Evolutionary conservation across 2,113 vertebrate species (phyloP).

Genomic region (Pollachius pollachius): DNA sequence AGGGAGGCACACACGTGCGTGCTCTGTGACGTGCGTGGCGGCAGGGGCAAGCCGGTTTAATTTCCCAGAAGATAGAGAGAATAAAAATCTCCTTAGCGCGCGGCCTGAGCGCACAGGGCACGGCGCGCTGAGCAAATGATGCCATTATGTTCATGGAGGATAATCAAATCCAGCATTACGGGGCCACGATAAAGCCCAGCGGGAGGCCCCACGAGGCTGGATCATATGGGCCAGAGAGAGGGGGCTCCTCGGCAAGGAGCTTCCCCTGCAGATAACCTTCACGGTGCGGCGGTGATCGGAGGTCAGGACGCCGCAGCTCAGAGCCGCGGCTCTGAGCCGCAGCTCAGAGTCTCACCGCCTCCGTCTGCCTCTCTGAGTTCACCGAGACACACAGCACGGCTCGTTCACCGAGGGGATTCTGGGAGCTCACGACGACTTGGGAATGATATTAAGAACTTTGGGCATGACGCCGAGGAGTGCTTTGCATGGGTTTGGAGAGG

Average conservation of each 20-base stretch:
- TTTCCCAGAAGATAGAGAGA: conserved; percentile 63
- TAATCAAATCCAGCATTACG: conserved; percentile 59
- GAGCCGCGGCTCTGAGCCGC: no score
- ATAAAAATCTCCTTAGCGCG: conserved; percentile 61
- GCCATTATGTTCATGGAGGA: conserved; percentile 61
- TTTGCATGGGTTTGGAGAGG: no score
- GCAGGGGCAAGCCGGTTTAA: conserved; percentile 51
- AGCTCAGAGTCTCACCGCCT: no score
- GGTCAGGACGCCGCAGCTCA: no score
- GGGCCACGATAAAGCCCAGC: conserved; percentile 37
- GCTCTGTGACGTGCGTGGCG: conserved; percentile 5
- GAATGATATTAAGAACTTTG: no score
- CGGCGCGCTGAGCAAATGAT: conserved; percentile 61
- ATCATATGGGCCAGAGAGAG: conserved; percentile 16
- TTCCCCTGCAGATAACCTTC: conserved; percentile 23
- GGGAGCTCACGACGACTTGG: no score
- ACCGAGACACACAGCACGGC: no score
- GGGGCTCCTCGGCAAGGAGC: conserved; percentile 14
- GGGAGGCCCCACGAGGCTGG: conserved; percentile 26
- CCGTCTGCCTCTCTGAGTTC: no score
- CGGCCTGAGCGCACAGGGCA: conserved; percentile 20
- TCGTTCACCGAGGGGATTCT: no score
- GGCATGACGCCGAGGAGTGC: no score
- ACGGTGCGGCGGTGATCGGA: background rate
- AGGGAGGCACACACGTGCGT: background rate